Evolutionary conservation across 2,797 vertebrate species (phyloP).

Genomic region (Smutsia gigantea): DNA sequence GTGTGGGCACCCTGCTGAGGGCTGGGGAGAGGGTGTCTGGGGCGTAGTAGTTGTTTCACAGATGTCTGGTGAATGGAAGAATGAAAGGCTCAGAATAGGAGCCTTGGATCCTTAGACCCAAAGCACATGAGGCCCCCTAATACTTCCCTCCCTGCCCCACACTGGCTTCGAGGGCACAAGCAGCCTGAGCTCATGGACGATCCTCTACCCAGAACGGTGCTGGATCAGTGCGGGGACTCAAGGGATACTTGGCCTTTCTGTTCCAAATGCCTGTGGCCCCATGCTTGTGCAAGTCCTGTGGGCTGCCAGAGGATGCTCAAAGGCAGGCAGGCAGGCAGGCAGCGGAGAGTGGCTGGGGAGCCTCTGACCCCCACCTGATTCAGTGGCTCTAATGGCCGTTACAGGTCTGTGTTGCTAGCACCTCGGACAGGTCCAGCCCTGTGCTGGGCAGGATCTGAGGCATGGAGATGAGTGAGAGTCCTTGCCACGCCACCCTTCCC

Average conservation of each 20-base stretch:
- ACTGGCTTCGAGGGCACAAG: background rate
- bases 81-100: background rate
- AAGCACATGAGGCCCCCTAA: fast-evolving
- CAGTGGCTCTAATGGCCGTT: background rate
- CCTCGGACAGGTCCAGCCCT: constrained; percentile 38
- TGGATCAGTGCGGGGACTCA: background rate
- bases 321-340: background rate
- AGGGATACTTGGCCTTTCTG: background rate
- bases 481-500: background rate
- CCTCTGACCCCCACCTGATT: background rate
- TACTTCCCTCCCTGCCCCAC: background rate
- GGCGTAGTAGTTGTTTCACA: background rate
- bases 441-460: background rate
- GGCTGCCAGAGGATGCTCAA: background rate
- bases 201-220: background rate
- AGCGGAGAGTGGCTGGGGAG: background rate
- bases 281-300: background rate
- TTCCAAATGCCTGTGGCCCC: fast-evolving
- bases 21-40: background rate
- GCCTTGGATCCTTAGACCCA: background rate
- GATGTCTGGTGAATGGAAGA: background rate
- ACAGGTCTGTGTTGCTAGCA: background rate
- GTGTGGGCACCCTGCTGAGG: background rate
- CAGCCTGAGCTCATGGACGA: background rate
- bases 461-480: background rate